A percentile compares a stretch with the other conserved stretches of the same genome.
These are phyloP conservation scores for Mallotus villosus DNA, from an alignment of 2,797 vertebrate species.

Conservation along the genomic window DNA sequence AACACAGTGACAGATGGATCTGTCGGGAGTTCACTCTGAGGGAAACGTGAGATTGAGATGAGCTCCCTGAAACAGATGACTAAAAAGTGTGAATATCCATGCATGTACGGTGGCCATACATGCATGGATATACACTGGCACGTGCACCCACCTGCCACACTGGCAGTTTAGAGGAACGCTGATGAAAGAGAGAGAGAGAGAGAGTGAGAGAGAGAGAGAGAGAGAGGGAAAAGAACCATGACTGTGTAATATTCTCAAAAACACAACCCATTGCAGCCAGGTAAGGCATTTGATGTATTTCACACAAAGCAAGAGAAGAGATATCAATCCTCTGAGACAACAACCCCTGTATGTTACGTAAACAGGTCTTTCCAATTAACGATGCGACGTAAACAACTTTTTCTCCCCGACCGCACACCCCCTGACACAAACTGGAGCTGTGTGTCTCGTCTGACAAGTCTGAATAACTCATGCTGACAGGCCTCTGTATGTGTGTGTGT, in stretches of 20 bases:
- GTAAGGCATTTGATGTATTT: constrained; percentile 14
- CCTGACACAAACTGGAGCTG: background rate
- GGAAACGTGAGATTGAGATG: constrained; percentile 1
- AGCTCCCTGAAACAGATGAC: background rate
- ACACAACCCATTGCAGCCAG: background rate
- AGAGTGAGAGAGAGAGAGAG: constrained; percentile 4
- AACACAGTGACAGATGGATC: background rate
- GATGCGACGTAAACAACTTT: no score
- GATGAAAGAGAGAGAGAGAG: constrained; percentile 32
- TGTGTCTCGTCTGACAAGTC: background rate
- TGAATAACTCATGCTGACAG: background rate
- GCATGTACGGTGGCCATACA: constrained; percentile 42
- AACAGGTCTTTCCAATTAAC: background rate
- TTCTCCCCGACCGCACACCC: no score
- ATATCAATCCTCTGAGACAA: background rate
- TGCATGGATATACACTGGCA: constrained; percentile 62
- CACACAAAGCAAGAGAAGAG: background rate
- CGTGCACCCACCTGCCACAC: constrained; percentile 43
- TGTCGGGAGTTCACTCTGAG: background rate
- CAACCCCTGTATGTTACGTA: background rate
- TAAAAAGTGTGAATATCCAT: constrained; percentile 36
- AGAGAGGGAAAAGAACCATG: no score
- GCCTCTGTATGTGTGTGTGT: background rate
- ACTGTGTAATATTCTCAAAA: no score
- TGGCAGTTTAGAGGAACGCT: constrained; percentile 50